Evolutionary conservation across 2,113 vertebrate species (phyloP).

Genomic region (Anseranas semipalmata): DNA sequence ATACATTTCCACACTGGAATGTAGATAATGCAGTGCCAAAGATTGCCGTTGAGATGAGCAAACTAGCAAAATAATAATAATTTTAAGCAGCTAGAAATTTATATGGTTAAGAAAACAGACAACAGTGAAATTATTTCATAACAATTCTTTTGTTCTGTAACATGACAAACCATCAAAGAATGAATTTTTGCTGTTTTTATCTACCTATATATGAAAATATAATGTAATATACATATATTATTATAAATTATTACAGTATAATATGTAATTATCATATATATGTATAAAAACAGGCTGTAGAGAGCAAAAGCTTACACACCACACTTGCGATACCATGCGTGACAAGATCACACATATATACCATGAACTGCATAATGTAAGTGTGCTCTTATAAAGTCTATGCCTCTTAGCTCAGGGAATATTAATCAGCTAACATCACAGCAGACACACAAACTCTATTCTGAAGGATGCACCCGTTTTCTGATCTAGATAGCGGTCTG

Average conservation of each 20-base stretch:
- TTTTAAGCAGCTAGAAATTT: background rate
- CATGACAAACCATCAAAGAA: background rate
- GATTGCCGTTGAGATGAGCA: background rate
- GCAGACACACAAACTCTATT: background rate
- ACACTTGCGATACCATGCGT: background rate
- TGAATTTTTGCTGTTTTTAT: background rate
- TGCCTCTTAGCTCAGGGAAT: background rate
- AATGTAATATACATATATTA: background rate
- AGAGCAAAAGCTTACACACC: background rate
- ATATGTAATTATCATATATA: background rate
- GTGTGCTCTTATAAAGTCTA: background rate
- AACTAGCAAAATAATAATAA: background rate
- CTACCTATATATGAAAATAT: no score
- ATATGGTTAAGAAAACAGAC: background rate
- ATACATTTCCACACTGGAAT: background rate
- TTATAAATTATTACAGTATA: background rate
- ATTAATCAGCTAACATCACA: background rate
- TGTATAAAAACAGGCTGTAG: background rate
- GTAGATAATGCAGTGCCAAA: background rate
- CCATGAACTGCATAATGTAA: background rate
- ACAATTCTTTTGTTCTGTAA: background rate
- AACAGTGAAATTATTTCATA: background rate
- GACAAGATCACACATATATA: background rate
- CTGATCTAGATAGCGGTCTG: background rate
- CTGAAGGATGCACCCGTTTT: background rate